Percentiles rank a stretch among this genome's conserved stretches.
phyloP scores from a whole-genome alignment of 2,888 invertebrate species.

The Lymantria dispar region DNA sequence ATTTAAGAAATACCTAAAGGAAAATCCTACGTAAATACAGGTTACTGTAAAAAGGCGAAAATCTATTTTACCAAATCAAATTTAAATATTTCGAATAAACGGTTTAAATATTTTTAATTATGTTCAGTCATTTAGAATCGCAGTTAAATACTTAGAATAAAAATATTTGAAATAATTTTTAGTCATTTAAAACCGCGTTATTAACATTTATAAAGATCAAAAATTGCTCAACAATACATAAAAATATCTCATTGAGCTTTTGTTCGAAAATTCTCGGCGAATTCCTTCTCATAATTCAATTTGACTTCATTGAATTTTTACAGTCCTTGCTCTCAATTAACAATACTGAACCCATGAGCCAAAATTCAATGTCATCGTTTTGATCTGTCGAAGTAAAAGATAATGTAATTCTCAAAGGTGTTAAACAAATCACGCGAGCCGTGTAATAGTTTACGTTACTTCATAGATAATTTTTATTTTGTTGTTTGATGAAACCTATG shows the following conservation, averaged over 20 bases:
- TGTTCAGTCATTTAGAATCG: too few relatives aligned
- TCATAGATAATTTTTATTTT: conserved; percentile 20
- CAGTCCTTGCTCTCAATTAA: conserved; percentile 32
- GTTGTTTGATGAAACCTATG: conserved; percentile 19
- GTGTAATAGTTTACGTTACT: conserved; percentile 18
- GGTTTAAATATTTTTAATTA: too few relatives aligned
- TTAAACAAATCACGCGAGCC: conserved; percentile 28
- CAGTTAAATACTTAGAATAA: too few relatives aligned
- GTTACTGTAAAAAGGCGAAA: too few relatives aligned
- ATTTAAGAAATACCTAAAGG: too few relatives aligned
- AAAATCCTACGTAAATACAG: too few relatives aligned
- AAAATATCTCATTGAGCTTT: conserved; percentile 24
- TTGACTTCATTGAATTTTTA: conserved; percentile 17
- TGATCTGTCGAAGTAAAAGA: conserved; percentile 18
- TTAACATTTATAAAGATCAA: conserved; percentile 2
- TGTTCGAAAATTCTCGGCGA: conserved; percentile 18
- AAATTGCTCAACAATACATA: conserved; percentile 7
- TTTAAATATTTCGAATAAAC: too few relatives aligned
- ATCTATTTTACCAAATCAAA: too few relatives aligned
- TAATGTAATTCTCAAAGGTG: conserved; percentile 27
- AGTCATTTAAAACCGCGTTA: too few relatives aligned
- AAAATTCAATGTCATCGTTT: conserved; percentile 25
- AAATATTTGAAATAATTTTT: too few relatives aligned
- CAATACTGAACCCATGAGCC: conserved; percentile 25
- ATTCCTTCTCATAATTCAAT: conserved; percentile 30